Base-by-base conservation (phyloP, 2,888 invertebrate species). In the Limnephilus rhombicus region DNA sequence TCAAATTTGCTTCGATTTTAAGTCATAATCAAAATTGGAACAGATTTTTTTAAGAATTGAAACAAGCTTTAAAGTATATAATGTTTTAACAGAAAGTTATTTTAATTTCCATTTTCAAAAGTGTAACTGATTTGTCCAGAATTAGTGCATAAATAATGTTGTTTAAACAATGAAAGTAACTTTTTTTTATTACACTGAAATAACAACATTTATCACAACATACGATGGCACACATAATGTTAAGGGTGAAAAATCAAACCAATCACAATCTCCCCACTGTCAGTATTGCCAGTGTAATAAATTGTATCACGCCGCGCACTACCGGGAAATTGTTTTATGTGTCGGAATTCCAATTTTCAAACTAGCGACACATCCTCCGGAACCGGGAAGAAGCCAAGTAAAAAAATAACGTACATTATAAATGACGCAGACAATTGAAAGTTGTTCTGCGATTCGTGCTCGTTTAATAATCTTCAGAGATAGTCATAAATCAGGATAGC, bases 331-430 rank as follows among this genome's bases (percentile, higher is more conserved):
- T 82, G 34, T 31, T 82, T 82, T 34, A 15, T 34, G 34, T 34
- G 82, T 34, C 82, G 82, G 82, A 82, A 82, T 82, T 82, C 82
- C 82, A 82, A 34, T 82, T 82, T 18, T 82, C 29, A 82, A 82
- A 82, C 82, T 82, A 9, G 34, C 31, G 34, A 31, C 15, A 31
- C 15, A 29, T 82, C 82, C 82, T 34, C 68, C 68, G n/a, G 68
- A 68, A 68, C 24, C 24, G 68, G 68, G n/a, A 24, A 68, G 24
- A 68, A 68, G 68, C 68, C 68, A n/a, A n/a, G n/a, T n/a, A 68
- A 68, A 68, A 68, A 68, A 45, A 45, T 2, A 45, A 45, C 45
- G 2, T 45, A 18, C 18, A 9, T 24, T n/a, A 68, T 68, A 68
- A 68, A 68, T 68, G 68, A n/a, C 68, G 68, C 68, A 68, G 68